These are phyloP conservation scores for Actinostola sp. DNA, from an alignment of 92 coral and sea anemone species.

Conservation along the genomic window DNA sequence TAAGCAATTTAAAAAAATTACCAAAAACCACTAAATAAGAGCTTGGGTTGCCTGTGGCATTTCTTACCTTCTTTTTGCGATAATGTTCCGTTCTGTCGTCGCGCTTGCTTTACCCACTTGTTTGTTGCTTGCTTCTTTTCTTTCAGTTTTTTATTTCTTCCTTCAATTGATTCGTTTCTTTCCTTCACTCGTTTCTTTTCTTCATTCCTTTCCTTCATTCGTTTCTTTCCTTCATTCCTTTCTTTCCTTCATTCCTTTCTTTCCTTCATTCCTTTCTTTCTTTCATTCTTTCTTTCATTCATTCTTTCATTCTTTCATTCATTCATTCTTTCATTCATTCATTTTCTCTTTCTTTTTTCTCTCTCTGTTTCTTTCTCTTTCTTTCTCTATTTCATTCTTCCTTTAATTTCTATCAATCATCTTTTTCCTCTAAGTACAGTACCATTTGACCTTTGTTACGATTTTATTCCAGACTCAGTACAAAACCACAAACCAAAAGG, in stretches of 20 bases:
- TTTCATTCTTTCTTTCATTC: background rate
- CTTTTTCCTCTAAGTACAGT: no score
- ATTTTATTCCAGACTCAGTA: conserved; percentile 33
- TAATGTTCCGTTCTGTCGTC: background rate
- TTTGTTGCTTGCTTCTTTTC: background rate
- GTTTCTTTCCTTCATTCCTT: background rate
- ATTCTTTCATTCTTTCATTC: background rate
- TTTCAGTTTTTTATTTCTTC: background rate
- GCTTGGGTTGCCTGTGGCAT: no score
- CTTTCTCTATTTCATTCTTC: background rate
- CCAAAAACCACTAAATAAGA: no score
- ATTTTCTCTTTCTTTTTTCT: background rate
- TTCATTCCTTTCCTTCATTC: background rate
- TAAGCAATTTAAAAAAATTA: no score
- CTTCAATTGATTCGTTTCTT: background rate
- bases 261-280: background rate
- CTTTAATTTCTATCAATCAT: background rate
- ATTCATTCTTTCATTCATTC: background rate
- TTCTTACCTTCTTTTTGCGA: background rate
- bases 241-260: background rate
- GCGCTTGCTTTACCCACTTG: background rate
- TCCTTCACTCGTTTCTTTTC: background rate
- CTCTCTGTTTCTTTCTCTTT: background rate
- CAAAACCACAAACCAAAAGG: background rate
- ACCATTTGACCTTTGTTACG: background rate